Conservation (phyloP, 2,113 vertebrate genomes). For the rabbit (Oryctolagus cuniculus) region DNA sequence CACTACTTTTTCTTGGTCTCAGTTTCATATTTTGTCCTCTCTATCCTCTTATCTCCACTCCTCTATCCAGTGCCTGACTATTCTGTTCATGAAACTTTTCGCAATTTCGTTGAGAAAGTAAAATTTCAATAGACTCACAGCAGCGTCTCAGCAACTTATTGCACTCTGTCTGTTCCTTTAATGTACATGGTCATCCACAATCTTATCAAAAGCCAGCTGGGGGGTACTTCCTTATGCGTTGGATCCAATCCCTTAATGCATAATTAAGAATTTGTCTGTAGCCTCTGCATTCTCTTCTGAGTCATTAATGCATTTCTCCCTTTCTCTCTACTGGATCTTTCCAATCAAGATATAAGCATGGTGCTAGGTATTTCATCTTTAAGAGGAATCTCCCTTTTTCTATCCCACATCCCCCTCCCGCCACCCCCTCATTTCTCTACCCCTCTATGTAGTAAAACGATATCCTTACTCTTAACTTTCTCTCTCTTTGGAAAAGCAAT, state of each 20-base stretch:
- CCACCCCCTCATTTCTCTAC: not conserved
- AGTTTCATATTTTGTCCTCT: not conserved
- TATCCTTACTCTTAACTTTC: not conserved
- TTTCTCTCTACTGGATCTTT: not conserved
- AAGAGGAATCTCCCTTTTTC: not conserved
- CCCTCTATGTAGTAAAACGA: not conserved
- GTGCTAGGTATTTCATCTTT: not conserved
- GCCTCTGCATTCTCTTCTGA: not conserved
- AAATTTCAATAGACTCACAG: not conserved
- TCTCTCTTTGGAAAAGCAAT: constrained; percentile 76
- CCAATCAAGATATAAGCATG: not conserved
- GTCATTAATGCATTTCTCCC: not conserved
- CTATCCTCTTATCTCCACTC: not conserved
- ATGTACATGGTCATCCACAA: not conserved
- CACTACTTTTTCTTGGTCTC: not conserved
- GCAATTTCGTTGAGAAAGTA: not conserved
- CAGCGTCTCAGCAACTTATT: not conserved
- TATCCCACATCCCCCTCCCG: not conserved
- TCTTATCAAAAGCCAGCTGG: not conserved
- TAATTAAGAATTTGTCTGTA: not conserved
- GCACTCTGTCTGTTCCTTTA: not conserved
- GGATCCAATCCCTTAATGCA: not conserved
- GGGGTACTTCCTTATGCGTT: not conserved
- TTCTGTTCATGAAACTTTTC: constrained; percentile 21
- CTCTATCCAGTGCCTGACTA: not conserved